phyloP scores from a whole-genome alignment of 2,113 vertebrate genomes.

The Rattus rattus region DNA sequence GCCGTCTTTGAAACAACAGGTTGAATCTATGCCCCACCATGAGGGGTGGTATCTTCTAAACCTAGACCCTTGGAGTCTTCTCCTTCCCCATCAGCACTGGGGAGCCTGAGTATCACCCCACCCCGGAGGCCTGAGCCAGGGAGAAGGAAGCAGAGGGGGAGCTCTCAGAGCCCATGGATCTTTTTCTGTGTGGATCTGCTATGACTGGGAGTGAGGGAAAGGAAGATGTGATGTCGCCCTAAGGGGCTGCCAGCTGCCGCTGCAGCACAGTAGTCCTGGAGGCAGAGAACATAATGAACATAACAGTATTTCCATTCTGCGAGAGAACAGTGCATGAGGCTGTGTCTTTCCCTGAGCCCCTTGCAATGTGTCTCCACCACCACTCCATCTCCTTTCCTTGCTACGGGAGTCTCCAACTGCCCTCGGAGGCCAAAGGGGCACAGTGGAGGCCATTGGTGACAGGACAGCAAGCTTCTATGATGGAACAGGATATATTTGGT shows the following conservation, averaged over 20 bases:
- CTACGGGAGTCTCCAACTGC: neutral
- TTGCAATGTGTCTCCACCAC: neutral
- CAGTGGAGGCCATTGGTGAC: neutral
- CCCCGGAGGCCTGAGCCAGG: accelerated
- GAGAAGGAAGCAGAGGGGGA: neutral
- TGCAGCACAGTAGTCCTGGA: neutral
- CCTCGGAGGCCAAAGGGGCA: neutral
- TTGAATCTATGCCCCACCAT: neutral
- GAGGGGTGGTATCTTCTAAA: neutral
- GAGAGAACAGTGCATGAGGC: conserved; percentile 32
- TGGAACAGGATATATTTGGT: neutral
- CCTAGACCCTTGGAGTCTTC: neutral
- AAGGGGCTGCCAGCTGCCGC: conserved; percentile 62
- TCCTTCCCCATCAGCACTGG: neutral
- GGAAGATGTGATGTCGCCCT: neutral
- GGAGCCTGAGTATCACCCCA: neutral
- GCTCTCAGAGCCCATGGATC: neutral
- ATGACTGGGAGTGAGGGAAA: conserved; percentile 24
- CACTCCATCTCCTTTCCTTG: neutral
- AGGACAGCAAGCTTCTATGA: neutral
- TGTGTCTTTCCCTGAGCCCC: conserved; percentile 39
- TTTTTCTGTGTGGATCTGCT: neutral
- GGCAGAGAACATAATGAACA: conserved; percentile 63
- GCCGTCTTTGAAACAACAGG: neutral
- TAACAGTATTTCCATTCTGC: conserved; percentile 71